Percentiles rank a stretch among this genome's conserved stretches.
Conservation (phyloP, 2,888 invertebrate genomes). For the Cinara cedri region DNA sequence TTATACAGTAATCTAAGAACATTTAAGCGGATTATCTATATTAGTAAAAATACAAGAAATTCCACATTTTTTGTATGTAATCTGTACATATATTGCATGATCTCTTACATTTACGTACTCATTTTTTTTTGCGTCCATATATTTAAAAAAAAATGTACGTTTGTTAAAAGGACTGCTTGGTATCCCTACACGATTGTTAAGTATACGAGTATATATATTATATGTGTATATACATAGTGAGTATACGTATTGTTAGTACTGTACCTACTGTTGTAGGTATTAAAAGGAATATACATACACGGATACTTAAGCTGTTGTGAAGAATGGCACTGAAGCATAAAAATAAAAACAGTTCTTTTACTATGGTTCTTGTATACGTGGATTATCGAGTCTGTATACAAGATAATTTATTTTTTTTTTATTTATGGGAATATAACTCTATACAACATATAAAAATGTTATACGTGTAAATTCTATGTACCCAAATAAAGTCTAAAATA, state of each 20-base stretch:
- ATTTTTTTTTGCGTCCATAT: conserved; percentile 15
- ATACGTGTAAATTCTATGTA: not conserved
- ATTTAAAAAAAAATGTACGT: conserved; percentile 37
- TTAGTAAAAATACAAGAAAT: conserved; percentile 3
- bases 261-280: not conserved
- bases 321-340: conserved; percentile 38
- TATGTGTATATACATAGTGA: no score
- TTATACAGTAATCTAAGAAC: conserved; percentile 8
- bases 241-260: conserved; percentile 39
- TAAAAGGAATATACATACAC: conserved; percentile 17
- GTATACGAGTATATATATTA: not conserved
- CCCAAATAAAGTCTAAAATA: no score
- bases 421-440: not conserved
- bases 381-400: not conserved
- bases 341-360: conserved; percentile 39
- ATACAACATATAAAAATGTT: not conserved
- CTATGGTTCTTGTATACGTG: not conserved
- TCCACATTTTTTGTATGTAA: not conserved
- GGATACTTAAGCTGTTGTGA: conserved; percentile 44
- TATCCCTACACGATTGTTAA: conserved; percentile 4
- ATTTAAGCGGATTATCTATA: conserved; percentile 36
- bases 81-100: conserved; percentile 31
- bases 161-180: conserved; percentile 13
- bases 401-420: conserved; percentile 26
- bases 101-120: not conserved